phyloP scores from a whole-genome alignment of 2,888 invertebrate genomes.

The Eristalis arbustorum region DNA sequence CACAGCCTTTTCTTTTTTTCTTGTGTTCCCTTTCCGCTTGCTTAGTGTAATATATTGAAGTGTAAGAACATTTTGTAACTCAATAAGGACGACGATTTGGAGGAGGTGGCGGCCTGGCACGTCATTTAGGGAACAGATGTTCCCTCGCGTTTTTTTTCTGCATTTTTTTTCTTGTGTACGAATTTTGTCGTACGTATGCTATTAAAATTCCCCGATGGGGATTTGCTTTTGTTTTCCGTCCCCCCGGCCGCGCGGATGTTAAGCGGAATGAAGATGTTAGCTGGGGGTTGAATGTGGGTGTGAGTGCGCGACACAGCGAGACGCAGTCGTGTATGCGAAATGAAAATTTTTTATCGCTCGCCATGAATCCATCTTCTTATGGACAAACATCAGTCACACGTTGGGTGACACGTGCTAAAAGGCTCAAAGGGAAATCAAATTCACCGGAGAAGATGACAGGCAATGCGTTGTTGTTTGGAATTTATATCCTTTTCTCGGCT shows the following conservation, averaged over 20 bases:
- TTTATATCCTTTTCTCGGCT: slow-evolving; percentile 20
- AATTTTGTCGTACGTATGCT: slow-evolving; percentile 32
- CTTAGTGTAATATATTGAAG: slow-evolving; percentile 47
- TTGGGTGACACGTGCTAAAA: slow-evolving; percentile 58
- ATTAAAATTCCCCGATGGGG: slow-evolving; percentile 39
- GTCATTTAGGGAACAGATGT: slow-evolving; percentile 63
- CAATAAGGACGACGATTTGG: slow-evolving; percentile 63
- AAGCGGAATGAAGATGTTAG: background rate
- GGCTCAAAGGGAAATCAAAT: slow-evolving; percentile 58
- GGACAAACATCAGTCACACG: slow-evolving; percentile 66
- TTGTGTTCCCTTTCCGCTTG: too few relatives aligned
- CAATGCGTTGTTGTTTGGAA: background rate
- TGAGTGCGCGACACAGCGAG: background rate
- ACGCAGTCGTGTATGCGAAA: slow-evolving; percentile 58
- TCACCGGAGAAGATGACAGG: slow-evolving; percentile 45
- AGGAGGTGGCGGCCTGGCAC: slow-evolving; percentile 36
- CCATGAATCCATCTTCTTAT: slow-evolving; percentile 50
- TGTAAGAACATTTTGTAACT: slow-evolving; percentile 65
- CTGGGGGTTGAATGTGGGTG: slow-evolving; percentile 32
- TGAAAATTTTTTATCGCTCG: slow-evolving; percentile 24
- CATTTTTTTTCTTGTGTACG: background rate
- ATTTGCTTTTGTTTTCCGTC: background rate
- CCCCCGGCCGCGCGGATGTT: background rate
- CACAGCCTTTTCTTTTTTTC: slow-evolving; percentile 30
- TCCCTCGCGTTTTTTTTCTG: slow-evolving; percentile 4